A percentile compares a stretch with the other conserved stretches of the same genome.
Evolutionary conservation across 2,113 vertebrate species (phyloP).

Genomic region (Crotalus tigris): DNA sequence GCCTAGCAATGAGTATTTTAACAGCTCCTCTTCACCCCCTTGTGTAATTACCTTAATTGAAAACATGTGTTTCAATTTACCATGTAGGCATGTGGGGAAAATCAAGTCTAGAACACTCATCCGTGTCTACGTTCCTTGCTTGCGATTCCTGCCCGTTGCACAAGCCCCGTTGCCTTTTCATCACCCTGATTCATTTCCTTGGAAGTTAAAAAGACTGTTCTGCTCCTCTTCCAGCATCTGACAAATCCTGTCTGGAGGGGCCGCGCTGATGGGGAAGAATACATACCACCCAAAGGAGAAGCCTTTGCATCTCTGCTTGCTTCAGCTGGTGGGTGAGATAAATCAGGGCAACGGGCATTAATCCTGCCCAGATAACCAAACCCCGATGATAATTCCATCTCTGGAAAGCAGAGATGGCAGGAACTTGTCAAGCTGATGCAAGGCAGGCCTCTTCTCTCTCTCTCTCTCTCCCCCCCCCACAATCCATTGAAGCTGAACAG

Average conservation of each 20-base stretch:
- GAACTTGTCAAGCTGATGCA: slow-evolving; percentile 22
- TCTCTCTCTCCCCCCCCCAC: neutral
- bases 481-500: slow-evolving; percentile 25
- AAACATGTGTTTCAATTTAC: neutral
- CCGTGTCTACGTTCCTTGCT: no score
- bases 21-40: no score
- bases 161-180: neutral
- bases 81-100: neutral
- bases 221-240: neutral
- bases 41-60: neutral
- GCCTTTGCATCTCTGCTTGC: neutral
- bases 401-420: slow-evolving; percentile 46
- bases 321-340: neutral
- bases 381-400: slow-evolving; percentile 30
- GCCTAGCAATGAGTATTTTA: neutral
- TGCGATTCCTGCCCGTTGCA: neutral
- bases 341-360: slow-evolving; percentile 48
- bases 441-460: slow-evolving; percentile 9
- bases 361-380: slow-evolving; percentile 43
- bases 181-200: neutral
- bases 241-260: neutral
- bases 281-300: neutral
- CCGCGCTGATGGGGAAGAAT: neutral
- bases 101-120: neutral
- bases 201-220: neutral